phyloP scores from a whole-genome alignment of 2,888 invertebrate genomes.

The Volucella inflata region DNA sequence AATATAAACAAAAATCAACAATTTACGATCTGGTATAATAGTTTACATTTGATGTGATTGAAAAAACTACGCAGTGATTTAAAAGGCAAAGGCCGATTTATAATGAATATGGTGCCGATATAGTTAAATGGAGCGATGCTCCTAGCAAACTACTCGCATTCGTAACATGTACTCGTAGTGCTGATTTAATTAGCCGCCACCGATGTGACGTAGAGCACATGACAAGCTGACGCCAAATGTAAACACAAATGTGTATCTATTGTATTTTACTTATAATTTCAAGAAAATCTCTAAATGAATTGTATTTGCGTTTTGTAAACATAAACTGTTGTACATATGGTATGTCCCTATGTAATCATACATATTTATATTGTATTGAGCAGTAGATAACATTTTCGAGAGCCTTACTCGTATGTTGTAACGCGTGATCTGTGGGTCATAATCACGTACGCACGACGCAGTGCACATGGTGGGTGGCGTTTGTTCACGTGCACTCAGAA shows the following conservation, averaged over 20 bases:
- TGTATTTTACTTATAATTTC: not conserved
- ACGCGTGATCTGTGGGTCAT: not conserved
- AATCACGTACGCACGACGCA: not conserved
- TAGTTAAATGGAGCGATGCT: slow-evolving; percentile 61
- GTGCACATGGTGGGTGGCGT: not conserved
- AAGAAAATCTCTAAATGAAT: slow-evolving; percentile 27
- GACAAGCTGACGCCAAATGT: no score
- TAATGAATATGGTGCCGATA: slow-evolving; percentile 16
- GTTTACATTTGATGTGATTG: slow-evolving; percentile 55
- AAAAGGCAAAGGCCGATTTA: slow-evolving; percentile 33
- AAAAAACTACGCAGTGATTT: slow-evolving; percentile 53
- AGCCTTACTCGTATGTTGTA: not conserved
- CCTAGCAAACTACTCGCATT: slow-evolving; percentile 4
- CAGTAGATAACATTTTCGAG: not conserved
- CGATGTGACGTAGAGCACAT: slow-evolving; percentile 22
- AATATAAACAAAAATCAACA: slow-evolving; percentile 13
- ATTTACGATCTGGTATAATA: slow-evolving; percentile 13
- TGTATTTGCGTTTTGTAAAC: slow-evolving; percentile 19
- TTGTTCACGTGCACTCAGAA: slow-evolving; percentile 18
- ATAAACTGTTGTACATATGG: not conserved
- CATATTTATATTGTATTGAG: no score
- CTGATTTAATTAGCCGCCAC: not conserved
- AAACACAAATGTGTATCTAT: not conserved
- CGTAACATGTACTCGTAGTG: not conserved
- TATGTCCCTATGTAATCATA: no score